phyloP scores from a whole-genome alignment of 2,113 vertebrate species.

The Calyptommatus sinebrachiatus region DNA sequence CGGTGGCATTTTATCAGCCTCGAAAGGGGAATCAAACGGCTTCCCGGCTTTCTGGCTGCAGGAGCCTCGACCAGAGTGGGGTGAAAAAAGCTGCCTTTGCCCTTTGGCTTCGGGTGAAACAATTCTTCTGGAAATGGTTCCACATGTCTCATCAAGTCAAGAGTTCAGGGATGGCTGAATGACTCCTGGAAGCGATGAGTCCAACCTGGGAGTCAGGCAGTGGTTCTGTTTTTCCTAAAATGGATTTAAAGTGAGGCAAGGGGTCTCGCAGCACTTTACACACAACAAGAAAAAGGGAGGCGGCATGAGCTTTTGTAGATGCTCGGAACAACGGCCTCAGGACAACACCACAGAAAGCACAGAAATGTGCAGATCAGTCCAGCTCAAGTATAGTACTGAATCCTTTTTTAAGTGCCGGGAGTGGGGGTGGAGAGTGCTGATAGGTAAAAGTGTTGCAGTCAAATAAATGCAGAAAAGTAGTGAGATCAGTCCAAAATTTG shows the following conservation, averaged over 20 bases:
- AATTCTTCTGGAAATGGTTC: constrained; percentile 38
- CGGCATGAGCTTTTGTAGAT: too few relatives aligned
- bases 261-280: too few relatives aligned
- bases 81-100: neutral
- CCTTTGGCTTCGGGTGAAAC: constrained; percentile 34
- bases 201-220: neutral
- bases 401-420: too few relatives aligned
- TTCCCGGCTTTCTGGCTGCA: constrained; percentile 52
- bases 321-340: too few relatives aligned
- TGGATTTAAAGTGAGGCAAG: neutral
- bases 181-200: neutral
- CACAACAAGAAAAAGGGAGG: too few relatives aligned
- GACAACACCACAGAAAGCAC: too few relatives aligned
- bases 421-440: too few relatives aligned
- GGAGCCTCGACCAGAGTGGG: constrained; percentile 28
- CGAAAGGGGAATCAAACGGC: constrained; percentile 54
- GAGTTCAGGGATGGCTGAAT: constrained; percentile 37
- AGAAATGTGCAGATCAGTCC: too few relatives aligned
- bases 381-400: too few relatives aligned
- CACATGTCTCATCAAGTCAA: neutral
- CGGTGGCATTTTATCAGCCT: constrained; percentile 78
- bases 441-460: too few relatives aligned
- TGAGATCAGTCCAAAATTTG: too few relatives aligned
- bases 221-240: neutral
- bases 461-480: too few relatives aligned